These are phyloP conservation scores for Zosterops lateralis DNA, from an alignment of 2,113 vertebrate species.

Conservation along the genomic window DNA sequence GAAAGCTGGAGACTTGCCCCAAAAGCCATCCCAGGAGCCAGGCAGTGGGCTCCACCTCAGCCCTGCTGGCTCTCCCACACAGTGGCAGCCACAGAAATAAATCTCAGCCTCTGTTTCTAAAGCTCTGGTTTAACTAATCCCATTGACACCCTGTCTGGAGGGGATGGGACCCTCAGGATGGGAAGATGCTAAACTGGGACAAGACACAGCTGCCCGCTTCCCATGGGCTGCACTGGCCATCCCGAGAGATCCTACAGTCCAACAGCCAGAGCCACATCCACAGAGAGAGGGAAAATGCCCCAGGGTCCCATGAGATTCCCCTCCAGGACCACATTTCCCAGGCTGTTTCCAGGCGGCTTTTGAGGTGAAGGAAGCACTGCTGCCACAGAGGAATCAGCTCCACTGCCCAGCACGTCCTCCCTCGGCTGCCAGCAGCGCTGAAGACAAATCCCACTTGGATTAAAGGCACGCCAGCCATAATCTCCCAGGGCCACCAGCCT, in stretches of 20 bases:
- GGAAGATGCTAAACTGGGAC: background rate
- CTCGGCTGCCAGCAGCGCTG: accelerated
- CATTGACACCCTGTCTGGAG: background rate
- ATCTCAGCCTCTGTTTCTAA: background rate
- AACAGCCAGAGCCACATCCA: background rate
- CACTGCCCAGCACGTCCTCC: accelerated
- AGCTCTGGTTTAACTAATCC: background rate
- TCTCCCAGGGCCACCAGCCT: background rate
- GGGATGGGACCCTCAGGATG: background rate
- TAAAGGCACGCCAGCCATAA: slow-evolving; percentile 33
- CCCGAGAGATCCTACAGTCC: accelerated
- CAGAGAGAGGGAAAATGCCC: background rate
- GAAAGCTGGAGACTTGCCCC: background rate
- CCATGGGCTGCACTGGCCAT: accelerated
- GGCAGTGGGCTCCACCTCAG: background rate
- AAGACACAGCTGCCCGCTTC: background rate
- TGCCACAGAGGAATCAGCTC: background rate
- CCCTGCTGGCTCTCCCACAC: background rate
- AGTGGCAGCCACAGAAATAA: background rate
- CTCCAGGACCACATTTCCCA: background rate
- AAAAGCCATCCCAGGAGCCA: background rate
- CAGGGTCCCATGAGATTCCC: background rate
- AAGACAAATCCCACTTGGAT: slow-evolving; percentile 31
- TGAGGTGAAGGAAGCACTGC: accelerated
- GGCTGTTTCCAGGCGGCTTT: background rate